Conservation (phyloP, 2,113 vertebrate species). For the Merops nubicus region DNA sequence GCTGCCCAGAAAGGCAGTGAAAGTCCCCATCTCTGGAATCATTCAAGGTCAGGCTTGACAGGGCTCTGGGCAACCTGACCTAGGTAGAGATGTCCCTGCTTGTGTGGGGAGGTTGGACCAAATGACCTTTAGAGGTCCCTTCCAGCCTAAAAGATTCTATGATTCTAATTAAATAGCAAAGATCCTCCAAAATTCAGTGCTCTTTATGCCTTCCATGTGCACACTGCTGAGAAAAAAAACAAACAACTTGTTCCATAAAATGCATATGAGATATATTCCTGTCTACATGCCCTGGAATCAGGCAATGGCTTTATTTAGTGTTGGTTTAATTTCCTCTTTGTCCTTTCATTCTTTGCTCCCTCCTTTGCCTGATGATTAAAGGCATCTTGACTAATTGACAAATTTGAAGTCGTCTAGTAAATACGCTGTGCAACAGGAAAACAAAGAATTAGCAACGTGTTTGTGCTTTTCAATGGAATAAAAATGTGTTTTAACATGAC, state of each 20-base stretch:
- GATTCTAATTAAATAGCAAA: not conserved
- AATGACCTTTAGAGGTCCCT: too few species aligned
- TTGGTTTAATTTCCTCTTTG: not conserved
- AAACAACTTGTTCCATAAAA: not conserved
- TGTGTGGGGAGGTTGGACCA: too few species aligned
- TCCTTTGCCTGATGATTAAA: not conserved
- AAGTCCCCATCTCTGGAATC: too few species aligned
- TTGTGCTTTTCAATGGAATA: not conserved
- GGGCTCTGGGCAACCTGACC: too few species aligned
- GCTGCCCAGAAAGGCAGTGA: too few species aligned
- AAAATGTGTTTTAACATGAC: not conserved
- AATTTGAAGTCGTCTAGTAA: not conserved
- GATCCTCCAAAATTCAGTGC: not conserved
- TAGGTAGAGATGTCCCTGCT: too few species aligned
- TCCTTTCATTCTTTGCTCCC: not conserved
- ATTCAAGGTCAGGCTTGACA: too few species aligned
- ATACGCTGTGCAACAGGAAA: not conserved
- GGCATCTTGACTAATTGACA: not conserved
- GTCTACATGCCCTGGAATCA: not conserved
- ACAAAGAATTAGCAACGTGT: not conserved
- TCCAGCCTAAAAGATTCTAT: too few species aligned
- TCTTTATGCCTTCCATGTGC: accelerated
- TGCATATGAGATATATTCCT: not conserved
- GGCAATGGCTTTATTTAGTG: not conserved
- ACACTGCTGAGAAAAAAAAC: not conserved